phyloP scores from a whole-genome alignment of 2,888 invertebrate genomes.

The Apamea epomidion region DNA sequence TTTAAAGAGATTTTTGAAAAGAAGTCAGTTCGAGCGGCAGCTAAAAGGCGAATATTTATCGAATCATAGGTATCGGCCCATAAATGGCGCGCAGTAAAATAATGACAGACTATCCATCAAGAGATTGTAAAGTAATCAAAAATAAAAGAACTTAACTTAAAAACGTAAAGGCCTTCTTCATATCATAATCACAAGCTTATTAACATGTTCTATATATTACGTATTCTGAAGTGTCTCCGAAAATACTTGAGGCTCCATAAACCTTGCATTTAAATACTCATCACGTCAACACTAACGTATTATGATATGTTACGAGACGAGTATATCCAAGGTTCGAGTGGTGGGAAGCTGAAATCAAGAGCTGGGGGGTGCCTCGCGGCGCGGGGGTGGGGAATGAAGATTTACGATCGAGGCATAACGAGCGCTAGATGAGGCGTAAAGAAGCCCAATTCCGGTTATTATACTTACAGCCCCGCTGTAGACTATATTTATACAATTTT shows the following conservation, averaged over 20 bases:
- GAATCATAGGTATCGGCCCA: not conserved
- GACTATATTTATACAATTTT: constrained; percentile 73
- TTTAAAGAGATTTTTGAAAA: not conserved
- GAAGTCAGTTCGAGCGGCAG: constrained; percentile 14
- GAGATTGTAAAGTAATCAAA: constrained; percentile 18
- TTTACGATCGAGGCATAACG: constrained; percentile 90
- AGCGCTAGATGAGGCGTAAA: constrained; percentile 90
- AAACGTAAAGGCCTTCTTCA: constrained; percentile 13
- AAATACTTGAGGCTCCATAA: constrained; percentile 48
- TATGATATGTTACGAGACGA: constrained; percentile 77
- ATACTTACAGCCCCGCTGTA: constrained; percentile 80
- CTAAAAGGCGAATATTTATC: not conserved
- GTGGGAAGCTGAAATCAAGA: constrained; percentile 80
- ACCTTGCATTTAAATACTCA: constrained; percentile 69
- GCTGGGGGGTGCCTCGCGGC: constrained; percentile 61
- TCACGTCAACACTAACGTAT: constrained; percentile 74
- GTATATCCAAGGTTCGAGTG: constrained; percentile 80
- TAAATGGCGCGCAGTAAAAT: not conserved
- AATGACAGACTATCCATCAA: constrained; percentile 10
- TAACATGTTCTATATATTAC: constrained; percentile 27
- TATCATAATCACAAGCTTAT: constrained; percentile 9
- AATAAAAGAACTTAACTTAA: constrained; percentile 3
- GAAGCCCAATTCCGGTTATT: constrained; percentile 89
- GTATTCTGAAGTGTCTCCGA: constrained; percentile 54
- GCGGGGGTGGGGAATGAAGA: constrained; percentile 84